Evolutionary conservation across 2,113 vertebrate species (phyloP).

Genomic region (Prionailurus viverrinus): DNA sequence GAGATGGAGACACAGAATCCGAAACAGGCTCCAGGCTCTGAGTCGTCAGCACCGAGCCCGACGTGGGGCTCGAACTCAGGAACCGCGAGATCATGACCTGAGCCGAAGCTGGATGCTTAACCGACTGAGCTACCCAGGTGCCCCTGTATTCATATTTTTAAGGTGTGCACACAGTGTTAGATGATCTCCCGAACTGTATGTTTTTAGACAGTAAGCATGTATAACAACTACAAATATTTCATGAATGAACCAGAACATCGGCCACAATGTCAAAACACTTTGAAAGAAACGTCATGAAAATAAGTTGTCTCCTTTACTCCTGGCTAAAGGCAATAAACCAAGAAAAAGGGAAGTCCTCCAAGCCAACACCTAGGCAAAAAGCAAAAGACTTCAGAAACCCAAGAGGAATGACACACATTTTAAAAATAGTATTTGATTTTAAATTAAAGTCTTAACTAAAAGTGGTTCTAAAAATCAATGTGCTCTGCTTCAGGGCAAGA

Average conservation of each 20-base stretch:
- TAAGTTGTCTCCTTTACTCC: conserved; percentile 3
- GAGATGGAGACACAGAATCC: too few relatives aligned
- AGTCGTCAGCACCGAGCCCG: too few relatives aligned
- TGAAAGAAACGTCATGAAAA: conserved; percentile 48
- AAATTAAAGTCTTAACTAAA: conserved; percentile 65
- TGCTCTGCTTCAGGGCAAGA: background rate
- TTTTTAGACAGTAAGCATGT: conserved; percentile 53
- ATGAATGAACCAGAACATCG: background rate
- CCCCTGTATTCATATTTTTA: background rate
- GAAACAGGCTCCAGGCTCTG: too few relatives aligned
- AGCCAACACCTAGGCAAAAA: conserved; percentile 32
- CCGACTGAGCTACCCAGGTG: too few relatives aligned
- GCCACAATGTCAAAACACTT: conserved; percentile 49
- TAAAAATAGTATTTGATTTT: conserved; percentile 39
- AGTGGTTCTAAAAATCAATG: conserved; percentile 41
- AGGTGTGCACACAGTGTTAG: background rate
- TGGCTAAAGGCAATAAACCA: conserved; percentile 47
- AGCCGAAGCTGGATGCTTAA: too few relatives aligned
- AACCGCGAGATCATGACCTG: too few relatives aligned
- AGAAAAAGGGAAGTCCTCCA: background rate
- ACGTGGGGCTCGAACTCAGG: too few relatives aligned
- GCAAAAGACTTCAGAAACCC: conserved; percentile 43
- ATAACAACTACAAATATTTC: conserved; percentile 22
- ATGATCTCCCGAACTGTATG: background rate
- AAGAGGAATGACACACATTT: conserved; percentile 31